These are phyloP conservation scores for Drosophila prosaltans DNA, from an alignment of 1,140 invertebrate species.

Conservation along the genomic window DNA sequence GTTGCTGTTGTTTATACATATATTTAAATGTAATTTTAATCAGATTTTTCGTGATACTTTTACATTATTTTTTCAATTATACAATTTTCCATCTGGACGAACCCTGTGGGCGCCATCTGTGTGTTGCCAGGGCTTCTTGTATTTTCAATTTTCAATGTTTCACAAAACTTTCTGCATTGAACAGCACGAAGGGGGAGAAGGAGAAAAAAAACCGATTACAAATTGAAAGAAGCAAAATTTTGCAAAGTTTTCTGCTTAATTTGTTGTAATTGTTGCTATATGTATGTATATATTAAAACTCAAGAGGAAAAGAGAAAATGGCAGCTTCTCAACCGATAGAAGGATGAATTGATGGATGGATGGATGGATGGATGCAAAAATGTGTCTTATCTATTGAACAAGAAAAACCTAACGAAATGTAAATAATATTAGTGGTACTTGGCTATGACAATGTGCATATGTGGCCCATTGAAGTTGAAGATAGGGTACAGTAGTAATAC, in stretches of 20 bases:
- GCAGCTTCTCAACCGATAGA: neutral
- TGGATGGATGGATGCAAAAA: slow-evolving; percentile 19
- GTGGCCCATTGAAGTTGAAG: slow-evolving; percentile 50
- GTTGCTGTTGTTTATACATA: slow-evolving; percentile 34
- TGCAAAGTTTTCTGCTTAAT: slow-evolving; percentile 69
- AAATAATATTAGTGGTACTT: slow-evolving; percentile 81
- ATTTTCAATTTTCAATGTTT: slow-evolving; percentile 64
- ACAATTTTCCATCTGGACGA: slow-evolving; percentile 23
- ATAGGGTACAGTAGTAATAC: slow-evolving; percentile 23
- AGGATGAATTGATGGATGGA: slow-evolving; percentile 17
- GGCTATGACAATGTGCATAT: slow-evolving; percentile 79
- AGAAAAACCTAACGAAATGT: slow-evolving; percentile 76
- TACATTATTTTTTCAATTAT: slow-evolving; percentile 75
- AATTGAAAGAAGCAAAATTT: slow-evolving; percentile 21
- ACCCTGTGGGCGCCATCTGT: slow-evolving; percentile 57
- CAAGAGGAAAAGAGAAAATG: neutral
- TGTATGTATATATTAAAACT: neutral
- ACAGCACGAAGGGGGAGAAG: slow-evolving; percentile 42
- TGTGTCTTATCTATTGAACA: slow-evolving; percentile 53
- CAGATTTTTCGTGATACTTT: slow-evolving; percentile 74
- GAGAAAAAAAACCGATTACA: slow-evolving; percentile 6
- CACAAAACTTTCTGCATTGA: slow-evolving; percentile 55
- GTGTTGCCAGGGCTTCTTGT: slow-evolving; percentile 56
- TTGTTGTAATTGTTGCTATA: slow-evolving; percentile 68
- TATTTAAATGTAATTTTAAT: slow-evolving; percentile 81